Percentiles rank a stretch among this genome's conserved stretches.
Evolutionary conservation across 2,888 invertebrate genomes (phyloP).

Genomic region (Anoplius nigerrimus): DNA sequence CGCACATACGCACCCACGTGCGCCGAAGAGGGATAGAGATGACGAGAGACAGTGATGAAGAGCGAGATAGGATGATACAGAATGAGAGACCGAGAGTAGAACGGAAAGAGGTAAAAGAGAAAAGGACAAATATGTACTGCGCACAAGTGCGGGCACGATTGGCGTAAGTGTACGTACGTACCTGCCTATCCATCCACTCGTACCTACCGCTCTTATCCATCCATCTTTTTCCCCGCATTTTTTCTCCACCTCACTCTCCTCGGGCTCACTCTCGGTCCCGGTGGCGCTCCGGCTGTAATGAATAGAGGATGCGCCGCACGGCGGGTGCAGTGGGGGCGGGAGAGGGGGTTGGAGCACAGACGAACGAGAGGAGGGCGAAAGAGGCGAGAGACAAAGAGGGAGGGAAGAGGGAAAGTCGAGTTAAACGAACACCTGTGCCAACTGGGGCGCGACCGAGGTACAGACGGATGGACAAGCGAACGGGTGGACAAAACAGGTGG

Average conservation of each 20-base stretch:
- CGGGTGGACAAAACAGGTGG: conserved; percentile 74
- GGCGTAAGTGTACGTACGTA: background rate
- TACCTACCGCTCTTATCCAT: conserved; percentile 22
- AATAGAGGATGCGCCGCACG: conserved; percentile 27
- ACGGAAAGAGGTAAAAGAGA: background rate
- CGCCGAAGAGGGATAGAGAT: background rate
- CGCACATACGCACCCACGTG: conserved; percentile 9
- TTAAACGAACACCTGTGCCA: conserved; percentile 73
- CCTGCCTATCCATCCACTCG: conserved; percentile 12
- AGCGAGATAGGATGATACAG: no score
- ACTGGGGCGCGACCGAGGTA: conserved; percentile 71
- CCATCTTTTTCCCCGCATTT: conserved; percentile 35
- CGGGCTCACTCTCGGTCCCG: conserved; percentile 43
- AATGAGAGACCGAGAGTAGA: no score
- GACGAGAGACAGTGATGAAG: background rate
- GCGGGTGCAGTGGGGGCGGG: no score
- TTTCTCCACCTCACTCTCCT: conserved; percentile 1
- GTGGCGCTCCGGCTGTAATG: conserved; percentile 41
- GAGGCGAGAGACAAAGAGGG: conserved; percentile 7
- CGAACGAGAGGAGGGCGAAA: conserved; percentile 25
- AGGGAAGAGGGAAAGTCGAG: conserved; percentile 49
- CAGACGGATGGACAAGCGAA: conserved; percentile 60
- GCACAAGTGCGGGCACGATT: background rate
- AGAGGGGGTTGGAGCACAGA: conserved; percentile 23
- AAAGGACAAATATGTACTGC: background rate